Base-by-base conservation (phyloP, 1,140 invertebrate species). In the Drosophila repletoides region DNA sequence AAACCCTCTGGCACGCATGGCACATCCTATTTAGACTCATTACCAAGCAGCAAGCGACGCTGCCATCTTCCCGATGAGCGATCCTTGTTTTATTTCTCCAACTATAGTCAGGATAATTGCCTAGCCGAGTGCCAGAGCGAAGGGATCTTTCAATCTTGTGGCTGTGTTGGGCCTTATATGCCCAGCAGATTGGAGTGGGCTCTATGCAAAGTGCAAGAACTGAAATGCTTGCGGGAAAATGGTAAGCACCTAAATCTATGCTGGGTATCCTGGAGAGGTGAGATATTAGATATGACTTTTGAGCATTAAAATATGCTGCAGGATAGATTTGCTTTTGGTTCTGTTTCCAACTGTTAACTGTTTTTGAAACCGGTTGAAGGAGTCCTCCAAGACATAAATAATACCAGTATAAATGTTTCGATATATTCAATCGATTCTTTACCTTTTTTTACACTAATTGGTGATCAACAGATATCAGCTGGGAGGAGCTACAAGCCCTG, bases 101-200 rank as follows among this genome's bases (percentile, higher is more conserved):
- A 75, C 3, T 94, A 94, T 36, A 92, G 92, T 0, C 93, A 92
- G 65, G 89, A 91, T 12, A 94, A 94, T 67, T 95, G 94, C 68
- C 84, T 93, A 69, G 88, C 90, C 0, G 92, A 93, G 45, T 93
- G 93, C 67, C 90, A 92, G 17, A 89, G 91, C 3, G 77, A 88
- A 22, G 68, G 90, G 1, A 88, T 92, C 0, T 83, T 79, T 3
- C 52, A 76, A 10, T 72, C 74, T 0, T 94, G 94, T 67, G 89
- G 91, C 5, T 95, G 94, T 76, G 76, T 93, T 0, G 93, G 93
- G 1, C 92, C 92, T 0, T 56, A 80, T 92, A 90, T 71, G 91
- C 91, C 66, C 88, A 91, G 17, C 0, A 76, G 86, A 29, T 87
- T 9, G 1, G 5, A 17, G 2, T 80, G 67, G 71, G 12, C 28